Conservation (phyloP, 2,113 vertebrate species). For the Peromyscus maniculatus region DNA sequence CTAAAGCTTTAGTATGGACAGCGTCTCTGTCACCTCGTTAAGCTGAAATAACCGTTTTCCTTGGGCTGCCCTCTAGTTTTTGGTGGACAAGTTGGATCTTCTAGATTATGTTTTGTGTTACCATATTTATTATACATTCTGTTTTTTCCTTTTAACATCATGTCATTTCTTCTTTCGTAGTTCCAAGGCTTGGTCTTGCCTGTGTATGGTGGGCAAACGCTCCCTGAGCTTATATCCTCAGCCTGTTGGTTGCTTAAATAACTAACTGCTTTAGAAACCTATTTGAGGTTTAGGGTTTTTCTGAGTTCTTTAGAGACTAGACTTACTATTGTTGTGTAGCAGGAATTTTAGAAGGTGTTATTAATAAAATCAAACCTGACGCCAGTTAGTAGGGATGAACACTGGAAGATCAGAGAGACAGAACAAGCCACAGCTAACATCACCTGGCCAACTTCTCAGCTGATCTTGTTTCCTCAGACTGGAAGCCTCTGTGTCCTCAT, state of each 20-base stretch:
- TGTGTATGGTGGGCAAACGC: not conserved
- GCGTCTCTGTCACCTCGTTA: not conserved
- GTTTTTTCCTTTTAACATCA: not conserved
- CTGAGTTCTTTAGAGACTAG: constrained; percentile 30
- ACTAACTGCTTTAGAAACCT: not conserved
- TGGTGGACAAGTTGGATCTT: constrained; percentile 28
- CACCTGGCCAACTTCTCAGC: too few relatives aligned
- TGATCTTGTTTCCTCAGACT: too few relatives aligned
- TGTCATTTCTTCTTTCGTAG: not conserved
- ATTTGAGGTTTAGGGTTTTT: not conserved
- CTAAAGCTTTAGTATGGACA: not conserved
- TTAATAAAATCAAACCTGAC: too few relatives aligned
- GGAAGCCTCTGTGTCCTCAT: too few relatives aligned
- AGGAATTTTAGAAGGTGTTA: too few relatives aligned
- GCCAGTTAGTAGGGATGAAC: too few relatives aligned
- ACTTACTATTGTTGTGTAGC: not conserved
- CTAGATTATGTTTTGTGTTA: constrained; percentile 52
- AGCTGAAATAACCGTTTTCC: constrained; percentile 38
- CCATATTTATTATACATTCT: constrained; percentile 31
- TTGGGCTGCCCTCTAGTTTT: not conserved
- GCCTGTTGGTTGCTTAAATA: not conserved
- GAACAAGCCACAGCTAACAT: too few relatives aligned
- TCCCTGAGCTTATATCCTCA: not conserved
- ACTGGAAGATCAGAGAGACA: too few relatives aligned
- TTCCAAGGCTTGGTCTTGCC: not conserved